Evolutionary conservation across 1,140 invertebrate species (phyloP).

Genomic region (Cherax destructor): DNA sequence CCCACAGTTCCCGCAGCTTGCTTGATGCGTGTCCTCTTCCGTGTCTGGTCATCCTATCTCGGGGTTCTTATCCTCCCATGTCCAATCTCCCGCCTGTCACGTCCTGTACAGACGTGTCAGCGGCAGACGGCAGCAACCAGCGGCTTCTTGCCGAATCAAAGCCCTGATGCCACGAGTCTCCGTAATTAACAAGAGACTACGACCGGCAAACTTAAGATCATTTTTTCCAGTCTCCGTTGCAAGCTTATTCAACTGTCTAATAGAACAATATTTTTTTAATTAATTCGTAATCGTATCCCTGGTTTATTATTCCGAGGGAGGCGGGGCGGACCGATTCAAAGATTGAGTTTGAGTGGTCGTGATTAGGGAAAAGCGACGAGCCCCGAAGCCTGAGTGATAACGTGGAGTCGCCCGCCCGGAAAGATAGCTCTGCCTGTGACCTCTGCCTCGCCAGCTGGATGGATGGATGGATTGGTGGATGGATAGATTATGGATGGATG

Average conservation of each 20-base stretch:
- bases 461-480: slow-evolving; percentile 24
- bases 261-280: slow-evolving; percentile 34
- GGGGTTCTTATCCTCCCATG: slow-evolving; percentile 49
- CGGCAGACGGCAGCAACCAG: slow-evolving; percentile 36
- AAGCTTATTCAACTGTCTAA: slow-evolving; percentile 31
- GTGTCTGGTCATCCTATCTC: slow-evolving; percentile 33
- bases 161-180: slow-evolving; percentile 22
- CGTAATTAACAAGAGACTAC: slow-evolving; percentile 41
- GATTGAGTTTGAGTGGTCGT: slow-evolving; percentile 56
- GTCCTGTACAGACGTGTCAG: slow-evolving; percentile 54
- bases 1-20: not conserved
- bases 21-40: slow-evolving; percentile 54
- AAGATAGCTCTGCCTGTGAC: slow-evolving; percentile 58
- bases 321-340: slow-evolving; percentile 32
- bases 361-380: slow-evolving; percentile 61
- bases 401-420: slow-evolving; percentile 44
- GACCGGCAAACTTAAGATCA: not conserved
- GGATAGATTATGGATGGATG: not conserved
- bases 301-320: slow-evolving; percentile 20
- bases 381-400: slow-evolving; percentile 40
- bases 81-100: slow-evolving; percentile 63
- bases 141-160: slow-evolving; percentile 44
- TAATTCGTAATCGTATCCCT: slow-evolving; percentile 34
- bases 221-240: not conserved
- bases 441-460: slow-evolving; percentile 20